phyloP scores from a whole-genome alignment of 2,888 invertebrate species.

The Agrilus cyanescens region DNA sequence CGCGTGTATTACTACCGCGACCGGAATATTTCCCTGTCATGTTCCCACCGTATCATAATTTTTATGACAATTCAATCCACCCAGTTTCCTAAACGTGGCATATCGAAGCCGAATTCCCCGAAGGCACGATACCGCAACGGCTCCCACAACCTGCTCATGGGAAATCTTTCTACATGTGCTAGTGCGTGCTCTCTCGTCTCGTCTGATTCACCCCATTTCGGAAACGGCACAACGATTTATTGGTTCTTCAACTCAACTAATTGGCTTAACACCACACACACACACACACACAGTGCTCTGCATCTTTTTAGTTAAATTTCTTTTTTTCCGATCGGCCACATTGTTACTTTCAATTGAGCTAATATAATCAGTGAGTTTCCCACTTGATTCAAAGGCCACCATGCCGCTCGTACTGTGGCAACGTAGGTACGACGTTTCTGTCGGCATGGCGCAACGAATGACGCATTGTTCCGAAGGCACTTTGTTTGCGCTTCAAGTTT shows the following conservation, averaged over 20 bases:
- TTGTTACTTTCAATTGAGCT: too few species aligned
- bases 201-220: constrained; percentile 27
- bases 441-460: background rate
- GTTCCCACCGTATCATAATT: constrained; percentile 3
- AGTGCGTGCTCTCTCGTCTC: too few species aligned
- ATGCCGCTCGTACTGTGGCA: too few species aligned
- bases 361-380: too few species aligned
- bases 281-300: too few species aligned
- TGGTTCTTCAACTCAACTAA: constrained; percentile 27
- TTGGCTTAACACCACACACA: constrained; percentile 19
- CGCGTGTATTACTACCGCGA: too few species aligned
- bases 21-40: too few species aligned
- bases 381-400: too few species aligned
- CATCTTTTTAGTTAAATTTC: too few species aligned
- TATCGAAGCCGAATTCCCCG: constrained; percentile 17
- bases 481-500: constrained; percentile 11
- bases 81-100: constrained; percentile 13
- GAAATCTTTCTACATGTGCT: constrained; percentile 31
- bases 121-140: constrained; percentile 13
- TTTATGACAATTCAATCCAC: constrained; percentile 17
- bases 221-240: constrained; percentile 30
- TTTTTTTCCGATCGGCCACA: too few species aligned
- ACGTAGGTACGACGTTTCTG: too few species aligned
- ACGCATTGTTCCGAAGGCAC: constrained; percentile 7
- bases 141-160: constrained; percentile 17